phyloP scores from a whole-genome alignment of 1,140 invertebrate species.

The Maconellicoccus hirsutus region DNA sequence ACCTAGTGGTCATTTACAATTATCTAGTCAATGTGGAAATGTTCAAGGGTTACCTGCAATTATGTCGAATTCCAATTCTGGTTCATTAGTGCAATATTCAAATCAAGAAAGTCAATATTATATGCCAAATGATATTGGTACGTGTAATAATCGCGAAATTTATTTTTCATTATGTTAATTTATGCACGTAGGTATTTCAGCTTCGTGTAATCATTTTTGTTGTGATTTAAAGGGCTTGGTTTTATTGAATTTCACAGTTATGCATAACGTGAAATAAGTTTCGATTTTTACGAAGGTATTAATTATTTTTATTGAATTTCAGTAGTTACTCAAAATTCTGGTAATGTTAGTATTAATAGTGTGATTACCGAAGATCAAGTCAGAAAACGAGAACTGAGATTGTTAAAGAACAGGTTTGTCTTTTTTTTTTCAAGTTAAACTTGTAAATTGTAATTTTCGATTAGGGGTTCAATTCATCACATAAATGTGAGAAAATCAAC shows the following conservation, averaged over 20 bases:
- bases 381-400: constrained; percentile 82
- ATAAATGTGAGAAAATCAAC: too few species aligned
- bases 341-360: constrained; percentile 30
- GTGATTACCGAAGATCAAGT: constrained; percentile 59
- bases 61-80: constrained; percentile 66
- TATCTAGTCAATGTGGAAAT: constrained; percentile 18
- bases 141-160: neutral
- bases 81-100: constrained; percentile 82
- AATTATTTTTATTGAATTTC: neutral
- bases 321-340: constrained; percentile 12
- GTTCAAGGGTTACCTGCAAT: constrained; percentile 36
- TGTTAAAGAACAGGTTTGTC: constrained; percentile 69
- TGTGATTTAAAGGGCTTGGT: neutral
- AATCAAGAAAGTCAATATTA: constrained; percentile 86
- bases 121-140: constrained; percentile 47
- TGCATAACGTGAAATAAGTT: neutral
- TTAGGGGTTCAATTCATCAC: too few species aligned
- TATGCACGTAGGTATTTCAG: too few species aligned
- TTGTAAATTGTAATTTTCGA: too few species aligned
- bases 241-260: neutral
- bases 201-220: constrained; percentile 6
- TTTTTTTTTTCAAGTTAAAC: too few species aligned
- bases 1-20: constrained; percentile 15
- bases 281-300: too few species aligned
- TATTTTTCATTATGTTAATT: too few species aligned